Percentiles rank a stretch among this genome's conserved stretches.
These are phyloP conservation scores for Allophyes oxyacanthae DNA, from an alignment of 2,888 invertebrate species.

Conservation along the genomic window DNA sequence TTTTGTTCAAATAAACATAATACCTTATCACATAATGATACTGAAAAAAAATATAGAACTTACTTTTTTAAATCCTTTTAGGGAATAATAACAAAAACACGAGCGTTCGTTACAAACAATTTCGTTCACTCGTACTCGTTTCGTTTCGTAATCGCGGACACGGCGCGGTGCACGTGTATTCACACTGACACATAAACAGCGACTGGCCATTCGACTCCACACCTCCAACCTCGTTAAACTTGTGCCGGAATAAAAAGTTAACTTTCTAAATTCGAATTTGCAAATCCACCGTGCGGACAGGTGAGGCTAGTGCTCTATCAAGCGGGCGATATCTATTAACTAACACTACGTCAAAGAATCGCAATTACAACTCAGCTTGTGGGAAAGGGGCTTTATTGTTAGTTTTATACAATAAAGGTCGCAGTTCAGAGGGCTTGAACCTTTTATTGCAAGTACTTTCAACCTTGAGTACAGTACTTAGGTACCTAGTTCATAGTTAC, in stretches of 20 bases:
- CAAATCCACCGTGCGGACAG: conserved; percentile 69
- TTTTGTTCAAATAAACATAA: conserved; percentile 30
- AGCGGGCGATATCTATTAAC: conserved; percentile 26
- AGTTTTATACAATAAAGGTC: conserved; percentile 42
- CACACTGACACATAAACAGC: conserved; percentile 74
- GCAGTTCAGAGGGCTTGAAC: conserved; percentile 29
- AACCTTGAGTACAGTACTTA: conserved; percentile 10
- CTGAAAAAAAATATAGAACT: conserved; percentile 31
- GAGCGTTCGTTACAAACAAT: conserved; percentile 27
- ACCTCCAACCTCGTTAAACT: conserved; percentile 75
- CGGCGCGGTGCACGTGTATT: conserved; percentile 65
- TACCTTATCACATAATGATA: not conserved
- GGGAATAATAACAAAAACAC: conserved; percentile 49
- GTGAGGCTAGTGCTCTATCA: conserved; percentile 51
- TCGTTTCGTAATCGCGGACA: conserved; percentile 27
- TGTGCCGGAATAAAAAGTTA: conserved; percentile 78
- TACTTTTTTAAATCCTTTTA: conserved; percentile 53
- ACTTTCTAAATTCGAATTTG: conserved; percentile 86
- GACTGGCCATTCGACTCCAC: conserved; percentile 71
- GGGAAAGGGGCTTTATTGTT: conserved; percentile 38
- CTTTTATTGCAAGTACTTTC: conserved; percentile 21
- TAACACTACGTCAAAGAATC: conserved; percentile 39
- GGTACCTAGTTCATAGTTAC: not conserved
- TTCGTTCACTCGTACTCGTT: conserved; percentile 54
- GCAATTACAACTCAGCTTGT: conserved; percentile 17